These are phyloP conservation scores for Zapus hudsonius DNA, from an alignment of 2,113 vertebrate species.

Conservation along the genomic window DNA sequence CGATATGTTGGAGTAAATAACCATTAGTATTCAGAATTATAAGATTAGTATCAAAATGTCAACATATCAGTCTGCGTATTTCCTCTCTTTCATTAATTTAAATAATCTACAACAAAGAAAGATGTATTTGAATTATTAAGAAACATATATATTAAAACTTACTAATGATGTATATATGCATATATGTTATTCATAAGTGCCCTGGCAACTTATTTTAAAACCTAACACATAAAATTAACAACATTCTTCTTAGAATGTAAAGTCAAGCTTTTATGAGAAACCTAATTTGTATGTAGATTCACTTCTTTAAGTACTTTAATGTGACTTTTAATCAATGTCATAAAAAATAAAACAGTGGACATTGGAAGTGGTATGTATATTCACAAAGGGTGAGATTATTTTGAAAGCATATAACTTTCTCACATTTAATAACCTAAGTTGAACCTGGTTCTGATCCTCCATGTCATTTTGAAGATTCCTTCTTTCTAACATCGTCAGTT, in stretches of 20 bases:
- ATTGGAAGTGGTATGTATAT: not conserved
- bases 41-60: conserved; percentile 16
- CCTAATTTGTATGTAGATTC: not conserved
- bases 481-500: not conserved
- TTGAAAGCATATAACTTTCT: not conserved
- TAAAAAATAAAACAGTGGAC: not conserved
- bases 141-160: not conserved
- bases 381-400: not conserved
- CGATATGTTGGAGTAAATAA: not conserved
- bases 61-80: not conserved
- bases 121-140: not conserved
- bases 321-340: not conserved
- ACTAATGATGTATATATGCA: not conserved
- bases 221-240: not conserved
- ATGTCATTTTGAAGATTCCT: not conserved
- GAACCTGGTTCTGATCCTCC: not conserved
- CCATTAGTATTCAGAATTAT: not conserved
- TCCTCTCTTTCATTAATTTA: not conserved
- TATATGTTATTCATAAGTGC: too few relatives aligned
- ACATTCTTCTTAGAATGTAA: not conserved
- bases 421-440: not conserved
- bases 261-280: not conserved
- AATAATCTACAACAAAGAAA: conserved; percentile 29
- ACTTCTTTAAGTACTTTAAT: not conserved
- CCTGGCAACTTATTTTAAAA: not conserved